phyloP scores from a whole-genome alignment of 2,888 invertebrate genomes.

The Rhingia campestris region DNA sequence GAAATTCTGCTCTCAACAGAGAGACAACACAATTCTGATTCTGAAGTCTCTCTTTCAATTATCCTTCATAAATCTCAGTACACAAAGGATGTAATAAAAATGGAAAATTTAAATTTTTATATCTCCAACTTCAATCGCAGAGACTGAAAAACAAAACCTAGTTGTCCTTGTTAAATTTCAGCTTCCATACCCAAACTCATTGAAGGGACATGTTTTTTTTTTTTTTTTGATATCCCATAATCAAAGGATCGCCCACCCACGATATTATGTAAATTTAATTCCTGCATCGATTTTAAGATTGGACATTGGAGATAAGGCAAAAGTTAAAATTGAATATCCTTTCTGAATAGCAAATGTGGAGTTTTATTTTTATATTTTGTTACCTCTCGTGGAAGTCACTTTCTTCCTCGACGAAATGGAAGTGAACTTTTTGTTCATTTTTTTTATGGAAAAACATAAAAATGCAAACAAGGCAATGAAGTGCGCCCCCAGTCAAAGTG shows the following conservation, averaged over 20 bases:
- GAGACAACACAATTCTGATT: neutral
- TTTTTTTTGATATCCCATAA: slow-evolving; percentile 14
- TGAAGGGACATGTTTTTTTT: slow-evolving; percentile 16
- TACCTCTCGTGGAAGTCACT: slow-evolving; percentile 27
- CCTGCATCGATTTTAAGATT: slow-evolving; percentile 52
- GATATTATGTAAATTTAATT: slow-evolving; percentile 63
- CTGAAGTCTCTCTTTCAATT: slow-evolving; percentile 13
- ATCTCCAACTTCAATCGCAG: neutral
- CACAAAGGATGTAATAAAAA: slow-evolving; percentile 21
- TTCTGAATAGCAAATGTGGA: slow-evolving; percentile 70
- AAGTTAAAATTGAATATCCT: slow-evolving; percentile 73
- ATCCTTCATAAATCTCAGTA: slow-evolving; percentile 2
- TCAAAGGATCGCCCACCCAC: slow-evolving; percentile 10
- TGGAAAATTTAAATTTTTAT: slow-evolving; percentile 18
- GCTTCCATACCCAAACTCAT: slow-evolving; percentile 3
- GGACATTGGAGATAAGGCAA: slow-evolving; percentile 68
- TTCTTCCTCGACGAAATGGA: slow-evolving; percentile 37
- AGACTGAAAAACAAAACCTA: slow-evolving; percentile 25
- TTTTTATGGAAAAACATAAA: slow-evolving; percentile 65
- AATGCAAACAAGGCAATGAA: slow-evolving; percentile 56
- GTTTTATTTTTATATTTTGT: slow-evolving; percentile 47
- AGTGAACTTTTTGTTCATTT: slow-evolving; percentile 38
- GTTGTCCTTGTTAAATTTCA: slow-evolving; percentile 17
- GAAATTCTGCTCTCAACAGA: neutral
- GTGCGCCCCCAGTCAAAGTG: slow-evolving; percentile 19